Conservation (phyloP, 2,113 vertebrate species). For the Guaruba guarouba region DNA sequence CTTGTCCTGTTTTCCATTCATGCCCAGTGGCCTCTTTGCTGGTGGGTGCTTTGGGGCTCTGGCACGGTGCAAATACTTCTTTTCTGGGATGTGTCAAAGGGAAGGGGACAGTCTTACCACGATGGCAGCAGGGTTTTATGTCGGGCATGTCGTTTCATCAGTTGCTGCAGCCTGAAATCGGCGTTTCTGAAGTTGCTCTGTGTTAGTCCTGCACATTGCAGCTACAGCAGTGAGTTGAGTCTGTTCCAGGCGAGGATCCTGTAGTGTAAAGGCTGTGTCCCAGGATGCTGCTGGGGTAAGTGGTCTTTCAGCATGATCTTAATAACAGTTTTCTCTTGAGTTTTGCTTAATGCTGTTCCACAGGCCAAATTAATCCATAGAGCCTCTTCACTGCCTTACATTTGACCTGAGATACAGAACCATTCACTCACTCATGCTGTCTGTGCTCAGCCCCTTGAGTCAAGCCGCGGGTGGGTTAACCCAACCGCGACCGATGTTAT, state of each 20-base stretch:
- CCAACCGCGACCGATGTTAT: not conserved
- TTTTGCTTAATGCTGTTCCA: not conserved
- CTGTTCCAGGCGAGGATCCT: not conserved
- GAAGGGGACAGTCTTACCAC: not conserved
- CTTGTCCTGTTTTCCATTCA: accelerated
- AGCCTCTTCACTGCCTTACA: not conserved
- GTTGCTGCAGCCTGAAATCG: not conserved
- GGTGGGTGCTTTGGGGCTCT: not conserved
- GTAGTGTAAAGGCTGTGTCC: not conserved
- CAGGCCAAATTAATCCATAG: accelerated
- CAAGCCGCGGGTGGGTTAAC: not conserved
- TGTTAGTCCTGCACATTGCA: not conserved
- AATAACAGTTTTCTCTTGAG: not conserved
- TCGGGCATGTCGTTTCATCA: accelerated
- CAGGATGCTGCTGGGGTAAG: not conserved
- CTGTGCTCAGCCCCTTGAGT: not conserved
- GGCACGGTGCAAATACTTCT: not conserved
- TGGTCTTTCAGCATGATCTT: not conserved
- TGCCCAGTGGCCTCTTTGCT: not conserved
- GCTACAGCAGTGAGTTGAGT: not conserved
- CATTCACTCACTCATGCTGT: not conserved
- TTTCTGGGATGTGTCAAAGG: not conserved
- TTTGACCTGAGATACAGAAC: not conserved
- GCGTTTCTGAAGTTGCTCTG: not conserved
- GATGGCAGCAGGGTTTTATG: not conserved